Evolutionary conservation across 2,797 vertebrate genomes (phyloP), one percentile per base, ranked within the genome.

Genomic region (Coregonus suidteri): DNA sequence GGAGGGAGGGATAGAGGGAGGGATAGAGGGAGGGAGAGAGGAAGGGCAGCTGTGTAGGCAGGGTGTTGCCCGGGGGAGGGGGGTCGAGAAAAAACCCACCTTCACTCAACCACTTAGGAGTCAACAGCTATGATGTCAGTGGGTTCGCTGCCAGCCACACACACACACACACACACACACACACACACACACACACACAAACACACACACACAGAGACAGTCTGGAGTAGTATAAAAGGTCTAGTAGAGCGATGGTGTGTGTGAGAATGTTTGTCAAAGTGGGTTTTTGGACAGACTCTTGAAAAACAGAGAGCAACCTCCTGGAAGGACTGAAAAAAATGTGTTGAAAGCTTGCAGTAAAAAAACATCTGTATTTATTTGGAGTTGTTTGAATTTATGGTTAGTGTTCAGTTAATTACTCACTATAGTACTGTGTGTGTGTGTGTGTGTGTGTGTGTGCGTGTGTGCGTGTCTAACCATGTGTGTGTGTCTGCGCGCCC

Each of bases 41-140:
- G 20, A 20, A 20, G 20, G 20, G 20, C 18, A 59, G 16, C 34
- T 47, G 35, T 3, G 52, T 6, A 83, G 73, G 84, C 79, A 51
- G 79, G 79, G 84, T 87, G 86, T 47, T 6, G 6, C 6, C 6
- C 6, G 2, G 2, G 9, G 2, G n/a, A 2, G 2, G 15, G 68
- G 41, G 80, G 66, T 75, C 59, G 77, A 35, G 56, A 66, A 74
- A 81, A 77, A 84, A 84, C 87, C 86, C 82, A 70, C 74, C 79
- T 86, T 88, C 88, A 86, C 86, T 90, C 88, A 85, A 88, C 87
- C 85, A 81, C 88, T 82, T 86, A 85, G 78, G 84, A 90, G 83
- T 86, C 82, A 86, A 86, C 82, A 85, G 75, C 77, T 84, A 84
- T 89, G 86, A 88, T 89, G 88, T 88, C 87, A 87, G 85, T 71